Base-by-base conservation (phyloP, 2,888 invertebrate genomes). In the Apamea sordens region DNA sequence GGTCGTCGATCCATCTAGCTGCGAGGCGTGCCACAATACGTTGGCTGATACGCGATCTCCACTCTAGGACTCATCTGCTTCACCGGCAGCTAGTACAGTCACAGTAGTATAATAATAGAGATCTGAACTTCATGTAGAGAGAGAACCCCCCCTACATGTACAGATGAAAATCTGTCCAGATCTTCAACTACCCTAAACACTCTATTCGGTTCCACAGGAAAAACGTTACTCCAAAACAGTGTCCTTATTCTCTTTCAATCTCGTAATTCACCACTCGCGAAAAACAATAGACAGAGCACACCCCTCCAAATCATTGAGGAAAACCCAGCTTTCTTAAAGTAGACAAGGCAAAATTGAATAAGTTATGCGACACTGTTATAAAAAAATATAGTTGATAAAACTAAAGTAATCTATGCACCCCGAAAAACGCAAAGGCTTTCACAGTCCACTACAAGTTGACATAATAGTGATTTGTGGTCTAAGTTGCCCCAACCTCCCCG, bases 401-500 rank as follows among this genome's bases (percentile, higher is more conserved):
- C 79, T 85, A 85, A 84, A 86, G 76, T 86, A 86, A 90, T 86
- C 88, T 88, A 86, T 90, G 90, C 89, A 90, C 90, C 88, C 83
- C 72, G 73, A 88, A 83, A 84, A 88, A 86, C 89, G 87, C 87
- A 88, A 89, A 82, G 85, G 88, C 86, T 88, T 88, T 86, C 87
- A 90, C 87, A 90, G 93, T 92, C 93, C 93, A 92, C 92, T 93
- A 92, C 90, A 89, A 92, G 92, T 92, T 93, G 93, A 94, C 94
- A 93, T 94, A 94, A 95, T 94, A 94, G 94, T 95, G 95, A 95
- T 95, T 95, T 95, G 94, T 94, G 91, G 92, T 85, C 83, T 87
- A 94, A 94, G 90, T 94, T 93, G 90, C 88, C 89, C 90, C 88
- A 85, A 86, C 90, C 91, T 91, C 91, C 91, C 89, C 88, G 83